Base-by-base conservation (phyloP, 1,140 invertebrate species). In the Drosophila pseudoobscura region DNA sequence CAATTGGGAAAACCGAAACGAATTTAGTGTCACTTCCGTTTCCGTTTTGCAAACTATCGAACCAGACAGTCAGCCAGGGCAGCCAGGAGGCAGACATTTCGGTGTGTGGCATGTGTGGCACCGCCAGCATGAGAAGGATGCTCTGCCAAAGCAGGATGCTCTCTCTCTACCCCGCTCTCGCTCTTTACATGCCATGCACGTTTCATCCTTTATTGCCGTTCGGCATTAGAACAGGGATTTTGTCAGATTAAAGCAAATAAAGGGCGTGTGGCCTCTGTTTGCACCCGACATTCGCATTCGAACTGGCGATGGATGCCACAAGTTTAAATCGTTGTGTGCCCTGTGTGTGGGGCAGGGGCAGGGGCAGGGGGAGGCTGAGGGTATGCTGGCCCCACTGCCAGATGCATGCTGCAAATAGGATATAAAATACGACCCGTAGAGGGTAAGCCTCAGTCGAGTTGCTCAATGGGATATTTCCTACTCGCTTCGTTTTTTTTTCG, bases 21-120 rank as follows among this genome's bases (percentile, higher is more conserved):
- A 87, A 87, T 87, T 87, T 87, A 87, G 82, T 87, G 82, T 87
- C 82, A 87, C 82, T 87, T 87, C 82, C 83, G 79, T 75, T 87
- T 78, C 82, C 74, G 78, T 75, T 87, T 73, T 73, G 71, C 83
- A 88, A 85, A 85, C 80, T 85, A 85, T 87, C 82, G 82, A 74
- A 74, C 20, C 35, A 59, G 31, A 46, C 26, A 49, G 31, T 41
- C 59, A 51, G 44, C 49, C 49, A 57, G 49, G 41, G 45, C 6
- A 39, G 44, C 35, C 26, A 26, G 15, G 24, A 26, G 17, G 39
- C 24, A 26, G 11, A 13, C 39, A 29, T 47, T 31, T 45, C 17
- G 31, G 11, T 35, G 47, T 50, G 61, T 53, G 57, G 49, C 50
- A 61, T 54, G 43, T 66, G 59, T 31, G 35, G 11, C 35, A 39